Base-by-base conservation (phyloP, 2,113 vertebrate genomes). In the Urocolius indicus region DNA sequence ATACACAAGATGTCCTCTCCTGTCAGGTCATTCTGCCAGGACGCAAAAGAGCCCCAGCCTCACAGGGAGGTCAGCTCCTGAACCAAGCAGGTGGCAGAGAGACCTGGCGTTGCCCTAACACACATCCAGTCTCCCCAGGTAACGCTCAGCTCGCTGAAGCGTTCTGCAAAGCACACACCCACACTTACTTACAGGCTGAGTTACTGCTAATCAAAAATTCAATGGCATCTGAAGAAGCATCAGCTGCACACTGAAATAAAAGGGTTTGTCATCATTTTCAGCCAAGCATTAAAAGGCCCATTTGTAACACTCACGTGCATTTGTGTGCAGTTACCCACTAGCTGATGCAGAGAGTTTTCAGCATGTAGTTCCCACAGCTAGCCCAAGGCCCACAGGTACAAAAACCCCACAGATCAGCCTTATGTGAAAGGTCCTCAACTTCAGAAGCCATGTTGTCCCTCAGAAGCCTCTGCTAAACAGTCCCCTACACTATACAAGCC, bases 101-200 rank as follows among this genome's bases (percentile, higher is more conserved):
- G 38, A 45, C 23, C 26, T 13, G 2, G 67, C 8, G 4, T 2
- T 48, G 73, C 76, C 68, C 54, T 61, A 8, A 48, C 62, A 72
- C 49, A 55, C 26, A 5, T 38, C 66, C 17, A 6, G 2, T 4
- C 29, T 57, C 38, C 57, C 34, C 66, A 82, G 73, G n/a, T 74
- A 66, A n/a, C 18, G 10, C 59, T 26, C 5, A 1, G 55, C 51
- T 74, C 65, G 11, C 90, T 24, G 32, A 63, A 79, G 62, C 19
- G 68, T 27, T 96, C 87, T n/a, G 66, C 74, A 65, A 77, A 78
- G 78, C 67, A n/a, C 72, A 69, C 88, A 29, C 85, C 89, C 88
- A 74, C 74, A 10, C 78, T 62, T 41, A 79, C 85, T 75, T 77
- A 62, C 58, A 88, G 72, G 79, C 67, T 66, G 49, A 85, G 32